Percentiles rank a stretch among this genome's conserved stretches.
Conservation (phyloP, 2,113 vertebrate species). For the Platysteira castanea region DNA sequence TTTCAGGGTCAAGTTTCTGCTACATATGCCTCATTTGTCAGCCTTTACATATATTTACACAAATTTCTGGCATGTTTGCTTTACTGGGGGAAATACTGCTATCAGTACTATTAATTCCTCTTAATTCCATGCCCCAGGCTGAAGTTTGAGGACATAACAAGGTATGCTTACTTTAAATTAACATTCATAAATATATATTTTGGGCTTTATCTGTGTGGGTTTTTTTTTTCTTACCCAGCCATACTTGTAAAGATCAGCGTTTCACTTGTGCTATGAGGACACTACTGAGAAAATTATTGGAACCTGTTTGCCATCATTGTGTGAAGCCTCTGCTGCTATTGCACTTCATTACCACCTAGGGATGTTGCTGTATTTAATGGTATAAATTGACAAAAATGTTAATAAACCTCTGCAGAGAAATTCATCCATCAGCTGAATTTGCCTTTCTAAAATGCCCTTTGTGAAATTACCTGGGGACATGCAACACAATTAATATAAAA, state of each 20-base stretch:
- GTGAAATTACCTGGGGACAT: not conserved
- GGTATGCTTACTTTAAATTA: not conserved
- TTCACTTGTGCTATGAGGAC: not conserved
- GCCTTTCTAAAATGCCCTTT: conserved; percentile 42
- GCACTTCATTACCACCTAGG: conserved; percentile 39
- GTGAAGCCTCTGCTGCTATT: conserved; percentile 8
- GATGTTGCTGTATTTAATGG: conserved; percentile 42
- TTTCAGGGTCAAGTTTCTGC: not conserved
- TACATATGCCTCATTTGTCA: not conserved
- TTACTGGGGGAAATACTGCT: not conserved
- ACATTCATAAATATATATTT: not conserved
- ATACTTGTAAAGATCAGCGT: not conserved
- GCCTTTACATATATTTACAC: not conserved
- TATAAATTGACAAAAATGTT: conserved; percentile 58
- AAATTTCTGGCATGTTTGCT: not conserved
- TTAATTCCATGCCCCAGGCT: not conserved
- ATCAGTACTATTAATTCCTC: not conserved
- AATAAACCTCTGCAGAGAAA: conserved; percentile 58
- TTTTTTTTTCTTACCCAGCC: not conserved
- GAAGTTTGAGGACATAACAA: not conserved
- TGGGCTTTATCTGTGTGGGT: rapidly evolving
- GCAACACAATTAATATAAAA: not conserved
- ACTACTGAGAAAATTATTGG: conserved; percentile 44
- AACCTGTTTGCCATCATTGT: not conserved
- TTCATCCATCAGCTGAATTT: conserved; percentile 55